Evolutionary conservation across 2,888 invertebrate species (phyloP).

Genomic region (Hoplodrina blanda): DNA sequence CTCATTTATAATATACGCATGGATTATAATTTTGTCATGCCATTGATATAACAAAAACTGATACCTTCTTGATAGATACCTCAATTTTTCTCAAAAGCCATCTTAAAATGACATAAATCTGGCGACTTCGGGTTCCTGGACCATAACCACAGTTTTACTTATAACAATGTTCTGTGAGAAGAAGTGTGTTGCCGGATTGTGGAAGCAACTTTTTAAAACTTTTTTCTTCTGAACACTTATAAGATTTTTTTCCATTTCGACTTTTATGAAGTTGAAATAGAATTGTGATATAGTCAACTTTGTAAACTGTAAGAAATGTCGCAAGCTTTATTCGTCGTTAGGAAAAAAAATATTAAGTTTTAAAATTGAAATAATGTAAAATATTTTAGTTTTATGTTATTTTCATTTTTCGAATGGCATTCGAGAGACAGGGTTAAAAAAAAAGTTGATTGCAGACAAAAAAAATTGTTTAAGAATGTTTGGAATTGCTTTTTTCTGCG

Average conservation of each 20-base stretch:
- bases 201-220: slow-evolving; percentile 8
- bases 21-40: no score
- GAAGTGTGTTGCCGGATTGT: background rate
- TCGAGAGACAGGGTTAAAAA: background rate
- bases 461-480: no score
- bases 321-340: background rate
- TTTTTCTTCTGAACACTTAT: no score
- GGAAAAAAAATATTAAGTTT: background rate
- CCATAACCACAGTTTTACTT: background rate
- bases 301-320: background rate
- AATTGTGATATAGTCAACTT: slow-evolving; percentile 1
- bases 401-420: background rate
- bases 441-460: background rate
- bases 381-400: background rate
- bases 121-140: no score
- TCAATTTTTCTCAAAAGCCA: no score
- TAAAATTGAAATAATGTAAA: no score
- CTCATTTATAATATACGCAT: no score
- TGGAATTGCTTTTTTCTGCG: background rate
- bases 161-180: background rate
- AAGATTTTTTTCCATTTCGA: slow-evolving; percentile 1
- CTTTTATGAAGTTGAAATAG: slow-evolving; percentile 25
- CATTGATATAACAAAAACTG: no score
- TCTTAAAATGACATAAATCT: no score
- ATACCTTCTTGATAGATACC: no score